Conservation (phyloP, 2,113 vertebrate genomes). For the Burhinus bistriatus region DNA sequence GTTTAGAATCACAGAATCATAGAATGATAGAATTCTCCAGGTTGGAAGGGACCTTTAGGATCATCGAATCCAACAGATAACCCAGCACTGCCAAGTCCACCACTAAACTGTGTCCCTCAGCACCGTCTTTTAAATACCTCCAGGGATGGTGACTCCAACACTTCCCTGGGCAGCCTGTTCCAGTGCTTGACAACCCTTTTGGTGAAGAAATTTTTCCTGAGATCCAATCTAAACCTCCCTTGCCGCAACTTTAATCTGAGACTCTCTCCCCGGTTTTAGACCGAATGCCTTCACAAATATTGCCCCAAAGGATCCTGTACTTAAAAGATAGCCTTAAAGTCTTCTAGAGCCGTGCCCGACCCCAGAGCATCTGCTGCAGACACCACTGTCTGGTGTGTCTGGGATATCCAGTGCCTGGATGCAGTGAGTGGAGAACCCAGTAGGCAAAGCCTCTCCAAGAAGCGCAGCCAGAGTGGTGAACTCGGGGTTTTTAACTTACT, state of each 20-base stretch:
- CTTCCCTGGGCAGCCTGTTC: neutral
- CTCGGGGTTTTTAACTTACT: rapidly evolving
- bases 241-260: rapidly evolving
- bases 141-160: neutral
- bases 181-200: neutral
- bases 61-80: neutral
- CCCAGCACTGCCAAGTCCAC: neutral
- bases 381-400: rapidly evolving
- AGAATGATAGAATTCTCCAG: neutral
- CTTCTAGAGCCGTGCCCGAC: too few relatives aligned
- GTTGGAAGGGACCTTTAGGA: neutral
- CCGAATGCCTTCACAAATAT: too few relatives aligned
- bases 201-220: neutral
- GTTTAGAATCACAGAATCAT: neutral
- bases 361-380: rapidly evolving
- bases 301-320: rapidly evolving
- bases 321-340: neutral
- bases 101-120: neutral
- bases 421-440: rapidly evolving
- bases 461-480: rapidly evolving
- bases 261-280: neutral
- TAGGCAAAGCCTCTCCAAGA: neutral
- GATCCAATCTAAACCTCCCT: neutral
- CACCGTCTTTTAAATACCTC: neutral
- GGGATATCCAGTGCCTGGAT: rapidly evolving